Evolutionary conservation across 2,888 invertebrate genomes (phyloP).

Genomic region (Thera britannica): DNA sequence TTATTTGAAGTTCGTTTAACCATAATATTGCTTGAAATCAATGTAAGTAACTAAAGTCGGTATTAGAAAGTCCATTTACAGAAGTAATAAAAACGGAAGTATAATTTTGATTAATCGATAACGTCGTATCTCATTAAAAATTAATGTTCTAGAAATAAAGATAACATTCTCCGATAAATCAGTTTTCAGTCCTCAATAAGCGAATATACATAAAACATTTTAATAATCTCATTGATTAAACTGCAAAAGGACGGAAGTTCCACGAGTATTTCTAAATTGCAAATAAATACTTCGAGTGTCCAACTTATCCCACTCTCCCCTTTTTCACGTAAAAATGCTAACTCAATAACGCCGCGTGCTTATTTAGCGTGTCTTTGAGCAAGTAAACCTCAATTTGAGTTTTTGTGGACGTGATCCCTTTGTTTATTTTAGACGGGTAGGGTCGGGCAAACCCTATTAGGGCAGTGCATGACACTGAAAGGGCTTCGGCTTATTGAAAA

Average conservation of each 20-base stretch:
- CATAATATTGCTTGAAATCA: too few relatives aligned
- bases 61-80: background rate
- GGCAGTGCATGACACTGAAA: conserved; percentile 56
- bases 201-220: background rate
- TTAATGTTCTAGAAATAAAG: conserved; percentile 5
- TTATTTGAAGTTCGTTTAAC: too few relatives aligned
- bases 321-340: conserved; percentile 18
- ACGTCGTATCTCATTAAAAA: conserved; percentile 4
- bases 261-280: background rate
- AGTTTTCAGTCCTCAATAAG: background rate
- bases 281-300: background rate
- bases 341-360: conserved; percentile 21
- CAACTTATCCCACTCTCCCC: conserved; percentile 11
- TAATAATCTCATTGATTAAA: background rate
- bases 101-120: conserved; percentile 17
- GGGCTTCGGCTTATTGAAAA: conserved; percentile 51
- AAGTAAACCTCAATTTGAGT: conserved; percentile 47
- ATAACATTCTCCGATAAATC: conserved; percentile 10
- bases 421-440: conserved; percentile 69
- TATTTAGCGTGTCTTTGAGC: conserved; percentile 28
- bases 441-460: conserved; percentile 59
- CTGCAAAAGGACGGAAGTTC: background rate
- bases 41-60: too few relatives aligned
- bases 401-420: conserved; percentile 54
- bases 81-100: conserved; percentile 5